Evolutionary conservation across 2,797 vertebrate species (phyloP), one percentile per base, ranked within the genome.

Genomic region (Hypotaenidia philippensis): DNA sequence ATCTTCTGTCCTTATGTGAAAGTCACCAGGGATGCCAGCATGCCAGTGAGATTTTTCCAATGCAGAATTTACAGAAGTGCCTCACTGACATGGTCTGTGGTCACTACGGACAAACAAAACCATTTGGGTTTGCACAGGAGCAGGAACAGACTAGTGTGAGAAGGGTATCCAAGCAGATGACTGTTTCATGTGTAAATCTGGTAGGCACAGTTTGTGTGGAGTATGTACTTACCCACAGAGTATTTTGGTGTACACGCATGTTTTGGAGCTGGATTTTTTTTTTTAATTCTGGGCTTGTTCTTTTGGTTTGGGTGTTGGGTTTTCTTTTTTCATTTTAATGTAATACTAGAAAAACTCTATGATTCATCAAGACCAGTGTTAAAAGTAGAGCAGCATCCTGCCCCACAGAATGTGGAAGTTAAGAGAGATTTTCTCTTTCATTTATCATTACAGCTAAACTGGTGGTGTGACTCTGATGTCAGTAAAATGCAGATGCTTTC

Each of bases 401-500:
- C 47, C 40, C 29, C 47, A 59, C 23, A 80, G 61, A 96, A 87
- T 80, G 93, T 96, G 95, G 90, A 97, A 96, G 89, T 90, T 90
- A 91, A 92, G 80, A 97, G 97, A 96, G 59, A 59, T 86, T 96
- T 96, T 96, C 87, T 94, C 89, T 97, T 97, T 94, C 84, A 64
- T 94, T 97, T 93, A 90, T 86, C 69, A 61, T 90, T 71, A 75
- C 66, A 94, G 90, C 85, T 94, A 96, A 96, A 90, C 81, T 87
- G 75, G 86, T 83, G 84, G 80, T 88, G 71, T 78, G 59, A 87
- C 71, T 77, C 32, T 49, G 40, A 83, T 75, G 64, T 57, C 83
- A 90, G 55, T 68, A 60, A 93, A 85, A 83, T 68, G 45, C 52
- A 96, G 78, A 95, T 96, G 64, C 88, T 96, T 97, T 96, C 87